phyloP scores from a whole-genome alignment of 2,888 invertebrate genomes.

The Sphaerophoria taeniata region DNA sequence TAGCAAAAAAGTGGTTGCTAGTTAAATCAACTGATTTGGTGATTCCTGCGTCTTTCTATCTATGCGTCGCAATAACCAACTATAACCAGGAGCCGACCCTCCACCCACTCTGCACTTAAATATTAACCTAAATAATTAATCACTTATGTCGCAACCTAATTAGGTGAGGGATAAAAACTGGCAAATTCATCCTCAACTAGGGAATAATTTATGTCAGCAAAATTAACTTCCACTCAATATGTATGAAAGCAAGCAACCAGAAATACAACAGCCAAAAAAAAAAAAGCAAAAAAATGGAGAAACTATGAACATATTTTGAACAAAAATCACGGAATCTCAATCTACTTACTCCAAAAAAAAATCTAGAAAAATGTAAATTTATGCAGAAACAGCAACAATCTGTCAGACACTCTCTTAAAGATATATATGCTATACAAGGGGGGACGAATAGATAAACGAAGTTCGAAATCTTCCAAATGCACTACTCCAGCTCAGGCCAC shows the following conservation, averaged over 20 bases:
- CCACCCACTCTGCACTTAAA: conserved; percentile 13
- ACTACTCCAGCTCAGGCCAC: neutral
- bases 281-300: conserved; percentile 1
- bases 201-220: conserved; percentile 30
- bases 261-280: neutral
- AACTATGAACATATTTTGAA: conserved; percentile 30
- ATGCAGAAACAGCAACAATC: conserved; percentile 45
- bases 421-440: neutral
- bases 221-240: conserved; percentile 30
- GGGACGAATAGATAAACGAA: conserved; percentile 33
- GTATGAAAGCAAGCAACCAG: conserved; percentile 2
- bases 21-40: conserved; percentile 25
- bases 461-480: conserved; percentile 41
- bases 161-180: conserved; percentile 26
- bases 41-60: neutral
- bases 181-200: conserved; percentile 11
- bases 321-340: conserved; percentile 34
- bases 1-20: neutral
- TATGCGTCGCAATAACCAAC: neutral
- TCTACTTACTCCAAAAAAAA: neutral
- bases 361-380: conserved; percentile 18
- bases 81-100: neutral
- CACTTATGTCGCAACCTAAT: conserved; percentile 34
- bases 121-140: conserved; percentile 49
- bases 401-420: conserved; percentile 36